phyloP scores from a whole-genome alignment of 2,113 vertebrate species.

The Tylochromis polylepis region DNA sequence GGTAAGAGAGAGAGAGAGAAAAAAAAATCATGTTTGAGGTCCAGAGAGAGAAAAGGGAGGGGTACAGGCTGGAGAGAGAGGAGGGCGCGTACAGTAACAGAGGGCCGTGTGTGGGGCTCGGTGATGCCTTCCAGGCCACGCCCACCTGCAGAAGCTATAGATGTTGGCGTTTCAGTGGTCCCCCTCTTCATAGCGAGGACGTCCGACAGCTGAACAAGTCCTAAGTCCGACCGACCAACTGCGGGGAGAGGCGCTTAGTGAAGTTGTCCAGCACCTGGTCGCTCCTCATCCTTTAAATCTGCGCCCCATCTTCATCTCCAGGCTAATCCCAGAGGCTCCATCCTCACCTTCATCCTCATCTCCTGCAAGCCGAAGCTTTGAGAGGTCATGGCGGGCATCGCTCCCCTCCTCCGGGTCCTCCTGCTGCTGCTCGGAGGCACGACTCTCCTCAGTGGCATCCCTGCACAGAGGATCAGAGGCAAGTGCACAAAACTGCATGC shows the following conservation, averaged over 20 bases:
- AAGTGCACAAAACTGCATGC: slow-evolving; percentile 66
- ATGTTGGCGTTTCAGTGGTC: background rate
- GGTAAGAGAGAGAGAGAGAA: background rate
- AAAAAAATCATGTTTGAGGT: slow-evolving; percentile 5
- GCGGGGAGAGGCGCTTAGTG: slow-evolving; percentile 7
- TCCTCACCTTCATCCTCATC: background rate
- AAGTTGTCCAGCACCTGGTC: slow-evolving; percentile 43
- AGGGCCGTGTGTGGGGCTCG: background rate
- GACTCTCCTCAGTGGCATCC: slow-evolving; percentile 75
- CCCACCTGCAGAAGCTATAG: slow-evolving; percentile 48
- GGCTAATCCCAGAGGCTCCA: background rate
- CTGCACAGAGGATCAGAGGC: slow-evolving; percentile 87
- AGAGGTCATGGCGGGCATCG: slow-evolving; percentile 12
- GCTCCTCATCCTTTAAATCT: background rate
- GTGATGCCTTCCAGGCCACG: background rate
- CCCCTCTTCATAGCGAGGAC: slow-evolving; percentile 35
- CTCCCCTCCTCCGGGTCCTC: slow-evolving; percentile 71
- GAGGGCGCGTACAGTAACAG: background rate
- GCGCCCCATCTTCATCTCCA: background rate
- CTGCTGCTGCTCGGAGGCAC: slow-evolving; percentile 82
- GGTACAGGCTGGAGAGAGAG: background rate
- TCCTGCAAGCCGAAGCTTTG: background rate
- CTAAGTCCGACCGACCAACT: background rate
- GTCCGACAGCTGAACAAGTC: slow-evolving; percentile 41
- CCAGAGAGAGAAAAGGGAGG: background rate